A percentile compares a stretch with the other conserved stretches of the same genome.
Conservation (phyloP, 1,140 invertebrate species). For the Drosophila trapezifrons region DNA sequence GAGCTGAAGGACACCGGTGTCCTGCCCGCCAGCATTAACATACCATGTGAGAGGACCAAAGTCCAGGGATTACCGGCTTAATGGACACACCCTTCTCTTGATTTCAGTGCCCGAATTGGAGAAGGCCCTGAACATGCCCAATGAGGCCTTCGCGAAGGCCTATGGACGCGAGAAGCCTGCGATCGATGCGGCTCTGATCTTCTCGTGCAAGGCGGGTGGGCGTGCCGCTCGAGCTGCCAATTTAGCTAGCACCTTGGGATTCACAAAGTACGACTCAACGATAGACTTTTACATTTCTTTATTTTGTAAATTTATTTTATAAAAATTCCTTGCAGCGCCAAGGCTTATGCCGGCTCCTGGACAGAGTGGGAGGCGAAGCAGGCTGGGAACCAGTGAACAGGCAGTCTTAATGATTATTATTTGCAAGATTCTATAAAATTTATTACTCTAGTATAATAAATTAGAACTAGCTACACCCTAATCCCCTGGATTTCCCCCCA, state of each 20-base stretch:
- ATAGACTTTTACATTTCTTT: background rate
- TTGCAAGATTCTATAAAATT: constrained; percentile 11
- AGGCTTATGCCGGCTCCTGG: constrained; percentile 96
- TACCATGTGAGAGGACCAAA: constrained; percentile 87
- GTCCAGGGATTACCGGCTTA: constrained; percentile 21
- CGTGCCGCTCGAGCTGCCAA: constrained; percentile 85
- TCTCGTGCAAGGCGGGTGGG: constrained; percentile 86
- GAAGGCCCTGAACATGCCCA: constrained; percentile 84
- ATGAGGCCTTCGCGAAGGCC: constrained; percentile 84
- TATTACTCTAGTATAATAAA: constrained; percentile 23
- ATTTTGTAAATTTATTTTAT: constrained; percentile 46
- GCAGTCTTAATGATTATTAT: background rate
- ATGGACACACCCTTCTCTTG: background rate
- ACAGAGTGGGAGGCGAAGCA: constrained; percentile 87
- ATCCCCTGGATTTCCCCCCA: constrained; percentile 90
- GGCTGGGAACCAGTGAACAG: constrained; percentile 27
- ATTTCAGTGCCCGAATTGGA: constrained; percentile 85
- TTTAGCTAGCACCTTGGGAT: constrained; percentile 85
- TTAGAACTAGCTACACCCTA: constrained; percentile 36
- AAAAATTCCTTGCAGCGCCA: constrained; percentile 88
- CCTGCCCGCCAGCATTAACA: constrained; percentile 89
- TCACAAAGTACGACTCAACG: constrained; percentile 83
- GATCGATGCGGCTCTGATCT: constrained; percentile 85
- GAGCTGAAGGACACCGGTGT: constrained; percentile 88
- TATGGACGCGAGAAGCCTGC: constrained; percentile 85